Percentiles rank a stretch among this genome's conserved stretches.
Evolutionary conservation across 2,888 invertebrate genomes (phyloP).

Genomic region (Peribatodes rhomboidaria): DNA sequence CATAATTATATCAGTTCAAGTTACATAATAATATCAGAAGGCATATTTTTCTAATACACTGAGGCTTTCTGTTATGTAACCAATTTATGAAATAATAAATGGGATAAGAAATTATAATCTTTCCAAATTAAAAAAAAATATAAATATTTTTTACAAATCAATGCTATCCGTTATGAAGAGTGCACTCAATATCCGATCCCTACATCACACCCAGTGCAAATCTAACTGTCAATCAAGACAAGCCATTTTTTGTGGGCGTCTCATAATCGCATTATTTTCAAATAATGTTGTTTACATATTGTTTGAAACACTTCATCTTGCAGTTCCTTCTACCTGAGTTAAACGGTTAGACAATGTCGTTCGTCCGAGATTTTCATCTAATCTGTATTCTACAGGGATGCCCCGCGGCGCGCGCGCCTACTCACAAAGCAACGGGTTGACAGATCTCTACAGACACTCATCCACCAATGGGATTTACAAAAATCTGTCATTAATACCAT

Average conservation of each 20-base stretch:
- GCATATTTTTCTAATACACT: too few species aligned
- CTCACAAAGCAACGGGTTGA: slow-evolving; percentile 86
- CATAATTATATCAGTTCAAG: too few species aligned
- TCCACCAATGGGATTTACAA: slow-evolving; percentile 80
- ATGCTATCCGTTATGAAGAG: not conserved
- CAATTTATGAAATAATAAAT: too few species aligned
- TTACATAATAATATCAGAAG: too few species aligned
- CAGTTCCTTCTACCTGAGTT: slow-evolving; percentile 69
- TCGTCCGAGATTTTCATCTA: slow-evolving; percentile 81
- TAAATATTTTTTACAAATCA: too few species aligned
- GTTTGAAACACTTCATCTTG: slow-evolving; percentile 74
- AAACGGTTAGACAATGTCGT: slow-evolving; percentile 76
- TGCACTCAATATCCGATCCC: slow-evolving; percentile 17
- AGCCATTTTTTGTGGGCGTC: slow-evolving; percentile 62
- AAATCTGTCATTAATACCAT: slow-evolving; percentile 64
- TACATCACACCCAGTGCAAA: slow-evolving; percentile 54
- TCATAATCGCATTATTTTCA: slow-evolving; percentile 77
- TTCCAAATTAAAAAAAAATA: too few species aligned
- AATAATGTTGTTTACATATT: slow-evolving; percentile 83
- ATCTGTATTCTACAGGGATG: slow-evolving; percentile 80
- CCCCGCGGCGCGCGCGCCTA: slow-evolving; percentile 78
- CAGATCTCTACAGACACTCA: slow-evolving; percentile 80
- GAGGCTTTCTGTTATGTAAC: too few species aligned
- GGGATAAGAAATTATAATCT: too few species aligned
- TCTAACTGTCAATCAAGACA: slow-evolving; percentile 64